Conservation (phyloP, 1,140 invertebrate genomes). For the Carcinoscorpius rotundicauda region DNA sequence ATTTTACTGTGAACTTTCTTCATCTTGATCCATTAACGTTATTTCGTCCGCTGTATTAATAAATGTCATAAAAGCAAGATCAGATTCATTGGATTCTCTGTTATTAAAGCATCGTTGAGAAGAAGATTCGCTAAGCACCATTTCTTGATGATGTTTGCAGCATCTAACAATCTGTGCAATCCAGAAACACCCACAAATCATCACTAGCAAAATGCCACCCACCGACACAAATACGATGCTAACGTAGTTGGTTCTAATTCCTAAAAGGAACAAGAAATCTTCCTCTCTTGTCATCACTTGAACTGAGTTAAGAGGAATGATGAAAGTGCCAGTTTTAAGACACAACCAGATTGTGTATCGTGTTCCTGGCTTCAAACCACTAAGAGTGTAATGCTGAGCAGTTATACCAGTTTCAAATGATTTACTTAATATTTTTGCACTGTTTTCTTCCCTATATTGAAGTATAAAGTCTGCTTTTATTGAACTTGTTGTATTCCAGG, state of each 20-base stretch:
- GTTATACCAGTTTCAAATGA: conserved; percentile 16
- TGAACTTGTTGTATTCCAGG: conserved; percentile 22
- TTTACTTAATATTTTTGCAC: conserved; percentile 3
- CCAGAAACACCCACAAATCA: background rate
- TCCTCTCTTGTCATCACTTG: conserved; percentile 19
- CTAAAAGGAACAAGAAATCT: conserved; percentile 19
- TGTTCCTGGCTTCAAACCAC: conserved; percentile 21
- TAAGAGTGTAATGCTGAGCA: conserved; percentile 23
- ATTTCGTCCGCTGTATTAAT: conserved; percentile 6
- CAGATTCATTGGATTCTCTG: background rate
- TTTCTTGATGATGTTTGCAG: background rate
- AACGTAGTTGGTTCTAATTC: conserved; percentile 14
- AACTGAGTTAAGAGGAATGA: conserved; percentile 17
- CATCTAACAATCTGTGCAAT: background rate
- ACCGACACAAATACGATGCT: conserved; percentile 5
- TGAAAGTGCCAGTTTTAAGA: conserved; percentile 18
- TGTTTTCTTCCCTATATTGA: conserved; percentile 9
- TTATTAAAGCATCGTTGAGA: conserved; percentile 6
- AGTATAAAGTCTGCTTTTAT: conserved; percentile 20
- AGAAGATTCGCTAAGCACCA: conserved; percentile 3
- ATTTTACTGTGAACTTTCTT: conserved; percentile 4
- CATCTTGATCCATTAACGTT: background rate
- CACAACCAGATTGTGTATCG: conserved; percentile 22
- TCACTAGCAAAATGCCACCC: background rate
- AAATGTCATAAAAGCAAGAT: conserved; percentile 7